Conservation (phyloP, 30 jellyfish, hydroid and myxozoan genomes). For the Mastigias papua region DNA sequence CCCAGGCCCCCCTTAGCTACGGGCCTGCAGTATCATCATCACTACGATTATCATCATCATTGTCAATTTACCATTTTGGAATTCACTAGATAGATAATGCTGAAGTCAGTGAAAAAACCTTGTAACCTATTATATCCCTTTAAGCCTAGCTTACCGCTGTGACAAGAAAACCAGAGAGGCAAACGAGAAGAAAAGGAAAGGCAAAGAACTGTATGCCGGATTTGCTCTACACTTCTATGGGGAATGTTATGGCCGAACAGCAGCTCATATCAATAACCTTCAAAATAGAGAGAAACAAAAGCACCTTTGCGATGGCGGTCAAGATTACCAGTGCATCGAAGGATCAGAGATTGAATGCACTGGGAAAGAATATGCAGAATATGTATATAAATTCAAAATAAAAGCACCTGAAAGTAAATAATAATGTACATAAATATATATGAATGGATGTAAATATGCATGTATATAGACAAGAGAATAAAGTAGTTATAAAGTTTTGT, state of each 20-base stretch:
- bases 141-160: slow-evolving; percentile 51
- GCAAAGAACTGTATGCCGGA: slow-evolving; percentile 16
- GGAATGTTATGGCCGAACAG: slow-evolving; percentile 32
- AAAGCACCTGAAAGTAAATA: slow-evolving; percentile 33
- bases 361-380: slow-evolving; percentile 58
- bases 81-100: no score
- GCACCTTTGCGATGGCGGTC: slow-evolving; percentile 53
- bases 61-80: no score
- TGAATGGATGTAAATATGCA: no score
- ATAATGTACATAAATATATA: no score
- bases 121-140: neutral
- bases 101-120: neutral
- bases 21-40: no score
- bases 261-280: slow-evolving; percentile 5
- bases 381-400: slow-evolving; percentile 28
- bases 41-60: no score
- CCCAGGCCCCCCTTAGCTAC: no score
- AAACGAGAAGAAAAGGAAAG: slow-evolving; percentile 6
- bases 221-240: slow-evolving; percentile 47
- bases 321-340: slow-evolving; percentile 13
- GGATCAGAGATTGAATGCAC: slow-evolving; percentile 42
- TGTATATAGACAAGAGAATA: no score
- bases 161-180: neutral
- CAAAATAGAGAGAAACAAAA: neutral
- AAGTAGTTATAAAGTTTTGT: no score